Percentiles rank a stretch among this genome's conserved stretches.
Evolutionary conservation across 2,113 vertebrate genomes (phyloP).

Genomic region (Callithrix jacchus): DNA sequence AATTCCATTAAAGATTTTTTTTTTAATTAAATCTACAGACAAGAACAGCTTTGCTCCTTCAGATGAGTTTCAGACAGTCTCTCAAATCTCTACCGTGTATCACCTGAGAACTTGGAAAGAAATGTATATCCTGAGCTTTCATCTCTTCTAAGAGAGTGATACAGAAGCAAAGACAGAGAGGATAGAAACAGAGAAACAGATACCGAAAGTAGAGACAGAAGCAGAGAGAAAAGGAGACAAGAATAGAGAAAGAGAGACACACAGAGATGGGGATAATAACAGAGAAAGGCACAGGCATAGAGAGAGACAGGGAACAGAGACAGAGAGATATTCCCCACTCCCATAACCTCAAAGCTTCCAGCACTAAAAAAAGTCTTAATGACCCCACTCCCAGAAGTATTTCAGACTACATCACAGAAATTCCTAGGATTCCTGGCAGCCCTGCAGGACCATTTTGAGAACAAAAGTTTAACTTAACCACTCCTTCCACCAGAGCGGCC

Average conservation of each 20-base stretch:
- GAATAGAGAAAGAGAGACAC: background rate
- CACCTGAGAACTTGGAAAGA: background rate
- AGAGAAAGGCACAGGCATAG: background rate
- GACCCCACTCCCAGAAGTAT: background rate
- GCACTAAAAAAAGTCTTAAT: background rate
- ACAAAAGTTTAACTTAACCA: background rate
- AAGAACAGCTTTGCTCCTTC: conserved; percentile 15
- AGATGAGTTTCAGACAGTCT: conserved; percentile 21
- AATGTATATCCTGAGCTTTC: background rate
- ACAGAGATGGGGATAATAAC: background rate
- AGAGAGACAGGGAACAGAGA: background rate
- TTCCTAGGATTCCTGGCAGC: background rate
- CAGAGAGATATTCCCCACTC: background rate
- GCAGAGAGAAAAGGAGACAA: background rate
- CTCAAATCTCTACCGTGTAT: background rate
- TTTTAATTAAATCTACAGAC: background rate
- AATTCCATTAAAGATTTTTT: background rate
- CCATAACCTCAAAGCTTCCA: background rate
- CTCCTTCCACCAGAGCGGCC: background rate
- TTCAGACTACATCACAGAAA: background rate
- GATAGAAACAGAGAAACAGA: background rate
- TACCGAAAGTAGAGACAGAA: background rate
- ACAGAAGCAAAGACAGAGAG: background rate
- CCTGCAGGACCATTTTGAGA: background rate
- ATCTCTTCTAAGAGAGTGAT: background rate